Base-by-base conservation (phyloP, 2,888 invertebrate genomes). In the Scaptomyza caliginosa region DNA sequence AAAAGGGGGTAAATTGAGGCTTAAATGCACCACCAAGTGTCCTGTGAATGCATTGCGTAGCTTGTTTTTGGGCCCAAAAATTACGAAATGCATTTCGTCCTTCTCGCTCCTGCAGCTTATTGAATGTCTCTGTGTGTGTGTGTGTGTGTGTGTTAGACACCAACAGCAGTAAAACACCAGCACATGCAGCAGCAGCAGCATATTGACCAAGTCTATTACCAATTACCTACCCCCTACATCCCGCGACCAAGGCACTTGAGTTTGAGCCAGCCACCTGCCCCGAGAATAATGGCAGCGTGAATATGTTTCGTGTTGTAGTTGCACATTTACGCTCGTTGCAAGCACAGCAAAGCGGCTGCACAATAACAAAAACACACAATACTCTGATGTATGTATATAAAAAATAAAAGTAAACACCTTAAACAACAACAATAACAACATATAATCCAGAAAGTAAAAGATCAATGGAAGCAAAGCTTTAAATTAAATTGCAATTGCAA, bases 161-260 rank as follows among this genome's bases (percentile, higher is more conserved):
- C 54, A 72, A 63, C 55, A 67, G 57, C 55, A 56, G 21, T 13
- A 40, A 32, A 58, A 38, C 39, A 7, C 26, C 8, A 10, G 28
- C 11, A 26, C 30, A 45, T n/a, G 46, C 32, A 43, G 19, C 10
- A 7, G 32, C 30, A 52, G 16, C 32, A 67, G 59, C 62, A 62
- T 68, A 55, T 68, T 83, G 86, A 67, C 80, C 86, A 79, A 74
- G 46, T 80, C 62, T 79, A 66, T 82, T 69, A 86, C 64, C 83
- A 59, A 79, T 73, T 65, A 67, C 50, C 79, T 72, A 80, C 79
- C 86, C 77, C 80, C 65, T 83, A 58, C 39, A 36, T 39, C 46
- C 55, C 30, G 46, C 30, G 46, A 11, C 34, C 32, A 13, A 30
- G 43, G 34, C 38, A 30, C 39, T 43, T 28, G 17, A 42, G 54